Evolutionary conservation across 2,888 invertebrate species (phyloP), one percentile per base, ranked within the genome.

Genomic region (Nebria brevicollis): DNA sequence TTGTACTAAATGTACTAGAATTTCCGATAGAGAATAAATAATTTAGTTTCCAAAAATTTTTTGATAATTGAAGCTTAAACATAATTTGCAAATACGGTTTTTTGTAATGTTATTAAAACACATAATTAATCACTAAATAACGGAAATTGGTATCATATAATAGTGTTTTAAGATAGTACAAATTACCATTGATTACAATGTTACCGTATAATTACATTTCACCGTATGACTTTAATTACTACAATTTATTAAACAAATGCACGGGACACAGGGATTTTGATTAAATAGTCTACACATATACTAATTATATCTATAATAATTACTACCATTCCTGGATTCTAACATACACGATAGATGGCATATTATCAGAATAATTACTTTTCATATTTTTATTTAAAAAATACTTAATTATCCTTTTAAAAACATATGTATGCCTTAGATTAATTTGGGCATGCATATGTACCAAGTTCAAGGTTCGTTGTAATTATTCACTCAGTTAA

Each of bases 271-370:
- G 11, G 20, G 64, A 11, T 75, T 72, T 76, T 81, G 81, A 81
- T 81, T 81, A 81, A 81, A 81, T 72, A 75, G 70, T 70, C 81
- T 81, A 76, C 81, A 81, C 76, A 81, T 75, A 81, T 81, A 75
- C 75, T 81, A 75, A 81, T 81, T 81, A 81, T 76, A 75, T 43
- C 54, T 54, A 54, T 81, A 81, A 75, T 76, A 81, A 81, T 79
- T 79, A 68, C 79, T 10, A 10, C 54, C 75, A 79, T 79, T 79
- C 74, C 20, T 66, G 79, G 26, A 54, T 54, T 54, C 68, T 26
- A n/a, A 74, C 66, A 78, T 43, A 78, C 73, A 73, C 66, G 73
- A 66, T 7, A 11, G 11, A 15, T 43, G 20, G 34, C 34, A 34
- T 4, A 34, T 34, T 34, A 34, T 34, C 34, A 34, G 20, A 20